Base-by-base conservation (phyloP, 1,140 invertebrate genomes). In the Radopholus similis region DNA sequence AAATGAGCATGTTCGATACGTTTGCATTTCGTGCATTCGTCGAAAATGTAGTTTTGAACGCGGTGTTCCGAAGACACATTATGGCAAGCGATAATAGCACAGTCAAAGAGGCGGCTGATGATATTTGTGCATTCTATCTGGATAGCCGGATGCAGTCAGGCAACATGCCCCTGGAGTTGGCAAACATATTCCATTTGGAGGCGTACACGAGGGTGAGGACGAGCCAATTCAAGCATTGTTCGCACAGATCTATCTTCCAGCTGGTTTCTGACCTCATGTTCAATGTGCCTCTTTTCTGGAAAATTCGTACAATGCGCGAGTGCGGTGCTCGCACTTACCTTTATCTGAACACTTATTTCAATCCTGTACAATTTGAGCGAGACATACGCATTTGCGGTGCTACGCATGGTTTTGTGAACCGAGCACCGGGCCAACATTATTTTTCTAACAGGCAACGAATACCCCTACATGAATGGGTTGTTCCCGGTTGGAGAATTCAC, bases 401-500 rank as follows among this genome's bases (percentile, higher is more conserved):
- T 28, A 35, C 35, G 5, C 30, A 66, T 23, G 64, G 38, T 70
- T 6, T 5, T 13, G 9, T 62, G 2, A 67, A 69, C 57, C 8
- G 13, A 64, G n/a, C 23, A 64, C n/a, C 15, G 9, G 56, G 11
- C 18, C 57, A 68, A 64, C 30, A 2, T 64, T 6, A 4, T 11
- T 13, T 62, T 6, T n/a, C 5, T 68, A n/a, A 4, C 28, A 32
- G 64, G 40, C 28, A 63, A 74, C 40, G 70, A 71, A n/a, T 75
- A 76, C 2, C 70, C 70, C 28, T 71, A 71, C 38, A 32, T 71
- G 32, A 51, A 72, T 34, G 70, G 70, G 11, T 23, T 44, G 8
- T 64, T 72, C 64, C 72, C 63, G 18, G 70, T 71, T 26, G 70
- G 70, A n/a, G 47, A 75, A 26, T 71, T 71, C 38, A 28, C 74